Conservation (phyloP, 2,797 vertebrate genomes). For the Gila robusta region DNA sequence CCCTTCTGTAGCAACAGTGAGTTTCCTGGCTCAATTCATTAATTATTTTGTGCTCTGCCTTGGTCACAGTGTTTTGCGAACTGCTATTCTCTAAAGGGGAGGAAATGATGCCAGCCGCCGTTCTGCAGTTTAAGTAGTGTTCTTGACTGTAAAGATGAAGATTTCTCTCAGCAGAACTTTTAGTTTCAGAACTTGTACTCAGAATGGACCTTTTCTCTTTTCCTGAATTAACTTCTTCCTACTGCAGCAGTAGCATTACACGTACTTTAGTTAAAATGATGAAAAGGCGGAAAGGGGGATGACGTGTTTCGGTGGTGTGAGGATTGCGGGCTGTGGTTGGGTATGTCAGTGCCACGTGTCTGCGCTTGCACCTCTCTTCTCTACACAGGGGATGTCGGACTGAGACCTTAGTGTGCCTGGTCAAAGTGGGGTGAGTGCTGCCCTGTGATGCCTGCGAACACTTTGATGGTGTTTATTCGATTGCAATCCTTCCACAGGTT, state of each 20-base stretch:
- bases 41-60: conserved; percentile 80
- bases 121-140: conserved; percentile 53
- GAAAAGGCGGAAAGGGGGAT: conserved; percentile 54
- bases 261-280: conserved; percentile 25
- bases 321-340: conserved; percentile 84
- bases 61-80: conserved; percentile 73
- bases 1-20: conserved; percentile 85
- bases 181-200: conserved; percentile 55
- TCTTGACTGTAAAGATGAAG: conserved; percentile 62
- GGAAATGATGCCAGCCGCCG: conserved; percentile 63
- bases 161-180: conserved; percentile 62
- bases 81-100: conserved; percentile 64
- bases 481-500: not conserved
- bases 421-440: conserved; percentile 81
- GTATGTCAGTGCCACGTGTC: conserved; percentile 83
- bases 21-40: conserved; percentile 82
- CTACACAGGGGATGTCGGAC: conserved; percentile 77
- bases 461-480: conserved; percentile 46
- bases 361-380: conserved; percentile 78
- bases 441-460: conserved; percentile 69
- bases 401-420: conserved; percentile 76
- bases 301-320: conserved; percentile 77
- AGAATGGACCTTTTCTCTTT: conserved; percentile 63
- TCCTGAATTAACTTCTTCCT: conserved; percentile 55
- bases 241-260: conserved; percentile 42